A percentile compares a stretch with the other conserved stretches of the same genome.
These are phyloP conservation scores for Atopsyche davidsoni DNA, from an alignment of 1,140 invertebrate genomes.

Conservation along the genomic window DNA sequence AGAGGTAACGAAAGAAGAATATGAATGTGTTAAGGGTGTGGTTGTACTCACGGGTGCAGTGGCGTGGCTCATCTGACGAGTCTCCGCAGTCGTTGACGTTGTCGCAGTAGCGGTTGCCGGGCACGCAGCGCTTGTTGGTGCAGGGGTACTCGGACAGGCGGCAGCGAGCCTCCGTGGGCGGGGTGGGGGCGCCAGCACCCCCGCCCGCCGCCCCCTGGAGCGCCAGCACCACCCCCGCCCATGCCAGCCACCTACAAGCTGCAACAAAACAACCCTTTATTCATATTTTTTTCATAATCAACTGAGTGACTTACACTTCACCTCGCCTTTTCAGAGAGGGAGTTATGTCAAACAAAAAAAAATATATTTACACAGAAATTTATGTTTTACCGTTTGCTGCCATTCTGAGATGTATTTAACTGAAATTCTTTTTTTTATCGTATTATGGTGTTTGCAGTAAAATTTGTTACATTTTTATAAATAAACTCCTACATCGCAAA, in stretches of 20 bases:
- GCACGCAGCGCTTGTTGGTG: constrained; percentile 71
- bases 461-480: no score
- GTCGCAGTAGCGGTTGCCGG: constrained; percentile 77
- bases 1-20: neutral
- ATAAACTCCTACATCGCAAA: no score
- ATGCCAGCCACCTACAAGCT: neutral
- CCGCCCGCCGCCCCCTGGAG: neutral
- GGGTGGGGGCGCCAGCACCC: neutral
- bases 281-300: no score
- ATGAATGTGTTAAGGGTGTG: neutral
- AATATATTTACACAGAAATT: no score
- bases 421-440: no score
- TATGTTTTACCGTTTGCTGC: no score
- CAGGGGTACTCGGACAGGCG: constrained; percentile 75
- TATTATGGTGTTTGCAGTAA: no score
- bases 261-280: no score
- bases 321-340: no score
- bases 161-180: constrained; percentile 44
- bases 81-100: constrained; percentile 79
- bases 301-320: no score
- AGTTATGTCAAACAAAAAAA: no score
- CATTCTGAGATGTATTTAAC: no score
- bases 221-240: neutral
- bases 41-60: constrained; percentile 76
- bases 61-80: constrained; percentile 73